phyloP scores from a whole-genome alignment of 1,140 invertebrate genomes.

The Neotoxoptera formosana region DNA sequence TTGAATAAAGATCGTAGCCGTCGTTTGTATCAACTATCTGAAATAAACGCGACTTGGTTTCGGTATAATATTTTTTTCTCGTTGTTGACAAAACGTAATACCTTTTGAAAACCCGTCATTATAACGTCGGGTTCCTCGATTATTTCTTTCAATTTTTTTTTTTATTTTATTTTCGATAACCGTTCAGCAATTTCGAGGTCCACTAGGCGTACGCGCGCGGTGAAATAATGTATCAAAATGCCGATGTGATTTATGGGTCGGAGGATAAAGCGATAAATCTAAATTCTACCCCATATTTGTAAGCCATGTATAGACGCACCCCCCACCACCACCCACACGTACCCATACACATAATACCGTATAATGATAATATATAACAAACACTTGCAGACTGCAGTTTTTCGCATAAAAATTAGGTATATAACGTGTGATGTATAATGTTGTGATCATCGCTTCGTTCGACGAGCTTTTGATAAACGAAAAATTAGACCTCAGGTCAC shows the following conservation, averaged over 20 bases:
- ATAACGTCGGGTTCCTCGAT: neutral
- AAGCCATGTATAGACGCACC: neutral
- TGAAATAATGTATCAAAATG: constrained; percentile 24
- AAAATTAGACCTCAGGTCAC: neutral
- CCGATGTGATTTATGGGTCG: neutral
- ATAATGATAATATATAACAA: neutral
- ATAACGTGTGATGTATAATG: neutral
- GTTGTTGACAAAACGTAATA: constrained; percentile 4
- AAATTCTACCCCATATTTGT: constrained; percentile 23
- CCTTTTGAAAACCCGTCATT: neutral
- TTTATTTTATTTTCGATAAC: neutral
- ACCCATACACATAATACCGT: neutral
- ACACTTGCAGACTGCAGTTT: neutral
- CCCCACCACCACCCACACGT: too few species aligned
- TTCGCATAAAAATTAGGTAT: neutral
- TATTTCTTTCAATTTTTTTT: constrained; percentile 6
- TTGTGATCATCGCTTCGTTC: neutral
- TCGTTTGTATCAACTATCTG: too few species aligned
- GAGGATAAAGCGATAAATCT: constrained; percentile 42
- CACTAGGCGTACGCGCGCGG: neutral
- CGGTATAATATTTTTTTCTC: neutral
- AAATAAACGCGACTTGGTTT: neutral
- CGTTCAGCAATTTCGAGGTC: constrained; percentile 37
- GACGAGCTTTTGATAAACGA: constrained; percentile 13
- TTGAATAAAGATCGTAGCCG: too few species aligned